phyloP scores from a whole-genome alignment of 1,140 invertebrate genomes.

The Heterodera carotae region DNA sequence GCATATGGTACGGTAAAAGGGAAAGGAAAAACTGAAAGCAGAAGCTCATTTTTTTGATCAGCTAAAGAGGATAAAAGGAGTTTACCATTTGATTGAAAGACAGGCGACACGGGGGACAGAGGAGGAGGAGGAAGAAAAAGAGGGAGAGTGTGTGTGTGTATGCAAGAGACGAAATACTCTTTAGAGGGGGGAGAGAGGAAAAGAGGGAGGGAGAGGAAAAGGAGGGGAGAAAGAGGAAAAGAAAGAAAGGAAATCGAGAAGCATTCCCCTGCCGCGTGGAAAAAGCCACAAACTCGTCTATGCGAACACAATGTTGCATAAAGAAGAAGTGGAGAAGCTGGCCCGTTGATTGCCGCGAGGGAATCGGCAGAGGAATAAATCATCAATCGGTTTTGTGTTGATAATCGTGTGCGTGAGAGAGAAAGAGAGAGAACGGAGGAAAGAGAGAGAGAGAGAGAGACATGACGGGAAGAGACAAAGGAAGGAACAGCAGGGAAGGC shows the following conservation, averaged over 20 bases:
- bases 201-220: neutral
- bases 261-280: constrained; percentile 7
- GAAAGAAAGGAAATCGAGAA: constrained; percentile 21
- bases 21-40: neutral
- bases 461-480: too few species aligned
- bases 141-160: neutral
- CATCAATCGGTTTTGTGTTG: neutral
- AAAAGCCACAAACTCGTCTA: neutral
- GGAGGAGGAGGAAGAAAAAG: constrained; percentile 20
- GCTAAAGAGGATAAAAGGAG: constrained; percentile 15
- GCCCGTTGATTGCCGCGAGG: constrained; percentile 19
- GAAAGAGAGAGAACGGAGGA: neutral
- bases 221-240: neutral
- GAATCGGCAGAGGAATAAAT: constrained; percentile 11
- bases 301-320: neutral
- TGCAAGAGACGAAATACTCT: too few species aligned
- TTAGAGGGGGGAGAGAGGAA: too few species aligned
- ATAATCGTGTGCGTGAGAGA: neutral
- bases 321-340: constrained; percentile 9
- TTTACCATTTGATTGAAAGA: constrained; percentile 30
- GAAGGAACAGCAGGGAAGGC: neutral
- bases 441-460: neutral
- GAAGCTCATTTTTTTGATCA: constrained; percentile 14
- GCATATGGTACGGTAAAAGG: neutral
- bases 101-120: constrained; percentile 9